Evolutionary conservation across 1,140 invertebrate genomes (phyloP).

Genomic region (Paracyclopina nana): DNA sequence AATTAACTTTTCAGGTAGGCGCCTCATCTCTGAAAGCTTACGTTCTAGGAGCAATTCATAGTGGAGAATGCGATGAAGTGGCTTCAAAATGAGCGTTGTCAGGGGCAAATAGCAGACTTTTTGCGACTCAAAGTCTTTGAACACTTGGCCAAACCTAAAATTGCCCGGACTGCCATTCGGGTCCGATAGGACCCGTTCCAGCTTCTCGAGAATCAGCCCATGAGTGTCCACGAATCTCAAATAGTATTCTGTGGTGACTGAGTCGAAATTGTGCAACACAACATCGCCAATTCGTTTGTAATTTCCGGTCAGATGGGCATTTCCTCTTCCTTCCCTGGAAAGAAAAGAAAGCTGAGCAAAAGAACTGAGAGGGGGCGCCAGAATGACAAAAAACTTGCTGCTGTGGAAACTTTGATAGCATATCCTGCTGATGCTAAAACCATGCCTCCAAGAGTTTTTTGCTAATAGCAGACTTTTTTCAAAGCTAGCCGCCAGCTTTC

Average conservation of each 20-base stretch:
- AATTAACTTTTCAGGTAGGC: slow-evolving; percentile 7
- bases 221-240: slow-evolving; percentile 57
- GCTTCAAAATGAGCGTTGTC: slow-evolving; percentile 64
- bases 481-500: too few relatives aligned
- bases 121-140: slow-evolving; percentile 61
- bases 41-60: slow-evolving; percentile 61
- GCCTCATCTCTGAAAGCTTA: slow-evolving; percentile 30
- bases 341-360: slow-evolving; percentile 14
- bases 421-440: too few relatives aligned
- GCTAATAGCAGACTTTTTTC: too few relatives aligned
- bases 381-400: too few relatives aligned
- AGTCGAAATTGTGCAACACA: slow-evolving; percentile 38
- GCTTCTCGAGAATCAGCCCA: slow-evolving; percentile 45
- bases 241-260: slow-evolving; percentile 42
- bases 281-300: slow-evolving; percentile 41
- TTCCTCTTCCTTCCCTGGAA: slow-evolving; percentile 33
- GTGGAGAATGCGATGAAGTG: slow-evolving; percentile 66
- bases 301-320: slow-evolving; percentile 30
- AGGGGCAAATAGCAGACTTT: slow-evolving; percentile 70
- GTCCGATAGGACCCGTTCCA: slow-evolving; percentile 47
- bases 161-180: slow-evolving; percentile 31
- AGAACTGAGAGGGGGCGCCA: too few relatives aligned
- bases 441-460: too few relatives aligned
- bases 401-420: too few relatives aligned
- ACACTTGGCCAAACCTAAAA: slow-evolving; percentile 45